Percentiles rank a stretch among this genome's conserved stretches.
Conservation (phyloP, 1,140 invertebrate species). For the Linepithema humile region DNA sequence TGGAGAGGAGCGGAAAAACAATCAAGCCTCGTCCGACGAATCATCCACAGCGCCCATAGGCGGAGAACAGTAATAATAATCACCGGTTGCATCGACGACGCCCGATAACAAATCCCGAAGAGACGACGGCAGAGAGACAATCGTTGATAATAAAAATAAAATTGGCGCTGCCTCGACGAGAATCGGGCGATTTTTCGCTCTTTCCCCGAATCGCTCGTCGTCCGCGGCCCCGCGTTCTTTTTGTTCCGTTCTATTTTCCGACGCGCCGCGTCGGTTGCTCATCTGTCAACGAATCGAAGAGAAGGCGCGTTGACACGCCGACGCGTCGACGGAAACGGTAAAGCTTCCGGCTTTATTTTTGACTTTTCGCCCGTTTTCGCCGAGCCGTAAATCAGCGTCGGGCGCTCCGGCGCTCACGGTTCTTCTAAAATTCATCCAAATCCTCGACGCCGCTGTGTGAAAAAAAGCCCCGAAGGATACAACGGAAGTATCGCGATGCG, state of each 20-base stretch:
- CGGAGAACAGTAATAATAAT: conserved; percentile 66
- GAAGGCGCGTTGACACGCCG: conserved; percentile 33
- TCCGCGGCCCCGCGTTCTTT: conserved; percentile 1
- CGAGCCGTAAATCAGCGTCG: conserved; percentile 64
- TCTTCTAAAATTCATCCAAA: conserved; percentile 58
- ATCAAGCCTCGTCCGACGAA: conserved; percentile 24
- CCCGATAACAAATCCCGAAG: conserved; percentile 56
- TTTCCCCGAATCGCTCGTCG: background rate
- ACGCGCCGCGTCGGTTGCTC: conserved; percentile 47
- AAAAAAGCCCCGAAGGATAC: background rate
- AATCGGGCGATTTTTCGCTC: conserved; percentile 53
- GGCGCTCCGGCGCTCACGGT: conserved; percentile 22
- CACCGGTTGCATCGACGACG: conserved; percentile 44
- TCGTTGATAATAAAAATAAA: conserved; percentile 67
- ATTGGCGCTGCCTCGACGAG: conserved; percentile 59
- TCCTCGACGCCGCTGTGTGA: background rate
- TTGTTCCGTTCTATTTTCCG: conserved; percentile 15
- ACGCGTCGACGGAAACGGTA: conserved; percentile 60
- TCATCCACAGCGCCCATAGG: conserved; percentile 2
- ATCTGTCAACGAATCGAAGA: conserved; percentile 54
- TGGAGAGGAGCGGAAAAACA: conserved; percentile 34
- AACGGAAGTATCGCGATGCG: background rate
- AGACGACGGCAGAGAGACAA: conserved; percentile 14
- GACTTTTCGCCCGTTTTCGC: conserved; percentile 48
- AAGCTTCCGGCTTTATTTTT: conserved; percentile 66